These are phyloP conservation scores for Megaceryle maxima DNA, from an alignment of 2,113 vertebrate species.

Conservation along the genomic window DNA sequence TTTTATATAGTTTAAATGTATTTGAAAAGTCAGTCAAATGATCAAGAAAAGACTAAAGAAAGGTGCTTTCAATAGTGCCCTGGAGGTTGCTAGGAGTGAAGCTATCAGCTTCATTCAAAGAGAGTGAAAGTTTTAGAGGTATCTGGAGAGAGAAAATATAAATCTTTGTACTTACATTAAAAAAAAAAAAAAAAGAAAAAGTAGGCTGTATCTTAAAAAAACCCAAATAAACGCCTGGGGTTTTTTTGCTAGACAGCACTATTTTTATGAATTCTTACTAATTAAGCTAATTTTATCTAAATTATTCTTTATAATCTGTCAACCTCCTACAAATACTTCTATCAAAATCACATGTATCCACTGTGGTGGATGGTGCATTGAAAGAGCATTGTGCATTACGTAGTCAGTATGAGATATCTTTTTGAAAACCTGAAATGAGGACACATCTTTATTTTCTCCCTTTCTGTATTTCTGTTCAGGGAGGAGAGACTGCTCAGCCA, in stretches of 20 bases:
- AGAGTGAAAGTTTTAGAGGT: background rate
- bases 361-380: background rate
- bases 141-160: background rate
- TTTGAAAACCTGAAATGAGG: background rate
- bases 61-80: background rate
- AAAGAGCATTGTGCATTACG: background rate
- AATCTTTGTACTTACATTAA: background rate
- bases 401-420: background rate
- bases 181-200: background rate
- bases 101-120: background rate
- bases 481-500: background rate
- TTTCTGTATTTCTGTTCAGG: background rate
- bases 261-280: background rate
- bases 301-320: background rate
- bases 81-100: background rate
- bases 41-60: background rate
- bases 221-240: rapidly evolving
- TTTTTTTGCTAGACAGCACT: background rate
- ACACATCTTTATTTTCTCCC: background rate
- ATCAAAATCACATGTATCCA: background rate
- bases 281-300: background rate
- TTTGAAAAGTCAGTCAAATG: background rate
- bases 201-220: background rate
- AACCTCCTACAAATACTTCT: background rate
- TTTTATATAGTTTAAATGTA: background rate